These are phyloP conservation scores for Halcyon malimbica DNA, from an alignment of 2,113 vertebrate species.

Conservation along the genomic window DNA sequence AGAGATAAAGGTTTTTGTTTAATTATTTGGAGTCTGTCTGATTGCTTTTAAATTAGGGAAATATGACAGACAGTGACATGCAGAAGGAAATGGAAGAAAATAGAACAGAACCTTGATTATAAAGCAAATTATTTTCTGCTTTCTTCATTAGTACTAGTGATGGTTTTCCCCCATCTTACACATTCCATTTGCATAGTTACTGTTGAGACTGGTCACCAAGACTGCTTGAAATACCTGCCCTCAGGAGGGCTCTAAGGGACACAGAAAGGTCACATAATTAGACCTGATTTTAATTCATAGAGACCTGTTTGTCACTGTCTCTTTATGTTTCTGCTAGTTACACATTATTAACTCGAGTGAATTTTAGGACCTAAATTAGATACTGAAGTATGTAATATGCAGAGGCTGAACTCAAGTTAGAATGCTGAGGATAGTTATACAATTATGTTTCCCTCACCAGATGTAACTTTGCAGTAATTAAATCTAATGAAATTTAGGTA, in stretches of 20 bases:
- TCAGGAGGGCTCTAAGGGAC: slow-evolving; percentile 70
- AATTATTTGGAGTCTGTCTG: slow-evolving; percentile 42
- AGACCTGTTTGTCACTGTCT: slow-evolving; percentile 73
- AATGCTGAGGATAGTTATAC: slow-evolving; percentile 60
- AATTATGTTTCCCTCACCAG: slow-evolving; percentile 66
- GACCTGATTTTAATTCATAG: slow-evolving; percentile 88
- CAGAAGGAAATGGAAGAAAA: slow-evolving; percentile 44
- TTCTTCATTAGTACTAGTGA: slow-evolving; percentile 31
- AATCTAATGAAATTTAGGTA: slow-evolving; percentile 62
- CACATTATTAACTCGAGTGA: slow-evolving; percentile 83
- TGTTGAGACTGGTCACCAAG: slow-evolving; percentile 79
- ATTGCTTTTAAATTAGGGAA: slow-evolving; percentile 40
- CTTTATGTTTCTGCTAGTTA: slow-evolving; percentile 77
- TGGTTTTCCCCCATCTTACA: background rate
- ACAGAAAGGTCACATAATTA: slow-evolving; percentile 83
- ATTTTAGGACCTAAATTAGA: slow-evolving; percentile 76
- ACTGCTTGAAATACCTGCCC: slow-evolving; percentile 75
- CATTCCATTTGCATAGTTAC: slow-evolving; percentile 86
- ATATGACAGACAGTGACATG: slow-evolving; percentile 38
- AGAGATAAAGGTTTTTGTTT: slow-evolving; percentile 24
- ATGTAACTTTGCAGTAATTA: slow-evolving; percentile 71
- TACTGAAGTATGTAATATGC: slow-evolving; percentile 70
- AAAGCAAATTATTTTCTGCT: slow-evolving; percentile 11
- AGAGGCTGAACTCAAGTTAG: slow-evolving; percentile 57
- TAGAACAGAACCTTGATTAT: slow-evolving; percentile 37